Base-by-base conservation (phyloP, 2,888 invertebrate genomes). In the Nephrotoma appendiculata region DNA sequence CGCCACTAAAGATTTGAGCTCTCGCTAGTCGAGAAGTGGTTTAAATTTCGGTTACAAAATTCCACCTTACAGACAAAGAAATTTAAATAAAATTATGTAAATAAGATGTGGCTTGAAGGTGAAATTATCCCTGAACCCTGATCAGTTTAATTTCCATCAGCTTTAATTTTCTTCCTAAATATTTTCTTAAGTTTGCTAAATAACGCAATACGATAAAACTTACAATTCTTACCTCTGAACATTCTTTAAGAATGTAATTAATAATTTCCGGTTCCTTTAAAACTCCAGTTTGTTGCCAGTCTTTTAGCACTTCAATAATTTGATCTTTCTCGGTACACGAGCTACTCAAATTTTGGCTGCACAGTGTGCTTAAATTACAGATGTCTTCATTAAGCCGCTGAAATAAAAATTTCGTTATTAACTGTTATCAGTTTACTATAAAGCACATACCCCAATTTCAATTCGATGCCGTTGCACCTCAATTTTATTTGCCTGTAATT, bases 321-420 rank as follows among this genome's bases (percentile, higher is more conserved):
- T 91, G 91, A 86, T 92, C 92, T 86, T 92, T 91, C 86, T 88
- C 92, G 91, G 44, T 90, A 89, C 52, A 57, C 9, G 86, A 41
- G 57, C 57, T 86, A 11, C 57, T 86, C 42, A 85, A 15, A 85
- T 45, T 85, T 89, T 92, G 91, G 87, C 92, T 92, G 89, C 93
- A 92, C 86, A 93, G 90, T 2, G 93, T 93, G 88, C 93, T 93
- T 89, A 94, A 90, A 89, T 93, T 93, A 89, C 93, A 93, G 88
- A 93, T 93, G 89, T 94, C 93, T 90, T 93, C 92, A 89, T 93
- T 93, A 87, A 93, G 90, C 89, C 92, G 92, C 93, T 93, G 89
- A 45, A 86, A 83, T 41, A 83, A 84, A 84, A 84, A 42, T n/a
- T 2, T n/a, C 2, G 41, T 31, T 83, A 86, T 83, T 45, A 87